Evolutionary conservation across 2,113 vertebrate genomes (phyloP), one percentile per base, ranked within the genome.

Genomic region (Rousettus leschenaultii): DNA sequence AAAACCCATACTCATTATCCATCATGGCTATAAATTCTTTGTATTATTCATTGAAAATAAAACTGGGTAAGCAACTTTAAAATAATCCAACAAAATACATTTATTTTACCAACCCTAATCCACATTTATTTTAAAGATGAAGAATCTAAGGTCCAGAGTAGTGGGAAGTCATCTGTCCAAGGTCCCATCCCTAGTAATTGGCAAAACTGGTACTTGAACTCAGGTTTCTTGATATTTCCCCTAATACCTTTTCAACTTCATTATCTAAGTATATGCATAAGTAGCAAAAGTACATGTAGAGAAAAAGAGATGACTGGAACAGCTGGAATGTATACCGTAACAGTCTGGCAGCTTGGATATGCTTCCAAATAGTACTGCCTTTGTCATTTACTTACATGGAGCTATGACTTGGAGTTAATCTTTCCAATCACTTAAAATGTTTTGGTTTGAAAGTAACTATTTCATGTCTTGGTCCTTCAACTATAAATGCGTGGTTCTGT

Each of bases 21-120:
- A 73, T 83, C 18, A 82, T 88, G 45, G 14, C 48, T 77, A 73
- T 30, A 79, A 89, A 53, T 86, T 87, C 40, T 96, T 95, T 91
- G 55, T 86, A 61, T n/a, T 6, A 40, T 66, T 95, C 90, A 86
- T 78, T 97, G 91, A 80, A 96, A 96, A 85, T 77, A 89, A 90
- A 74, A 68, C 55, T 78, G 18, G 28, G 3, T 21, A 59, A 74
- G 43, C 51, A 75, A 48, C 18, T 59, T 86, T 82, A 82, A 95
- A 94, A 87, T 96, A 7, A 73, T 75, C 35, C 77, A 77, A 73
- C 43, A 96, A 90, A 70, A 57, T 6, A 35, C 40, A 80, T 43
- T 92, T 9, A 83, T 66, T 83, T 95, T 85, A 22, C 22, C 15
- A n/a, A 55, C 12, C n/a, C 13, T 24, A 87, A 61, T 45, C 74